Percentiles rank a stretch among this genome's conserved stretches.
phyloP scores from a whole-genome alignment of 2,888 invertebrate genomes.

The Gonocerus acuteangulatus region DNA sequence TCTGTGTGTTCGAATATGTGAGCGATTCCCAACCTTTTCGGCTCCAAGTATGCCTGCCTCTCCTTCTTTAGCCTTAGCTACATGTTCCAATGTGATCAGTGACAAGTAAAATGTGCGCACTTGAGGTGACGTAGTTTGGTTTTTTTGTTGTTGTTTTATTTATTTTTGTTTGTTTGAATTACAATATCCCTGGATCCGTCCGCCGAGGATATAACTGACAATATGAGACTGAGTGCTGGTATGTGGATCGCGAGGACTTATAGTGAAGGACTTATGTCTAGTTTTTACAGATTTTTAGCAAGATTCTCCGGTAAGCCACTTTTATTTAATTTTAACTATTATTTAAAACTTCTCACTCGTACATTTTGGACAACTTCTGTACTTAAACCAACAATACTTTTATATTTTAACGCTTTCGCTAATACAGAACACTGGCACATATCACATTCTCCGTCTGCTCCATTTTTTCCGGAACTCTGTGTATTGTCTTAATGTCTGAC shows the following conservation, averaged over 20 bases:
- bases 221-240: conserved; percentile 17
- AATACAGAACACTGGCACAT: no score
- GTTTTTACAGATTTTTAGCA: conserved; percentile 35
- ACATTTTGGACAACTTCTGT: no score
- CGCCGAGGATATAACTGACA: conserved; percentile 3
- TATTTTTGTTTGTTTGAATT: conserved; percentile 10
- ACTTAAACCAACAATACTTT: no score
- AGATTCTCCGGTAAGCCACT: conserved; percentile 34
- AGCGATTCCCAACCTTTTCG: no score
- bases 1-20: no score
- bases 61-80: no score
- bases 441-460: no score
- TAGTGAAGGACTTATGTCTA: conserved; percentile 35
- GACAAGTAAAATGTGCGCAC: conserved; percentile 21
- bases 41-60: no score
- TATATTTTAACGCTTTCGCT: no score
- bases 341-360: no score
- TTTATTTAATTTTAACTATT: background rate
- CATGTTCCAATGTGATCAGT: background rate
- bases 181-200: conserved; percentile 9
- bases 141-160: background rate
- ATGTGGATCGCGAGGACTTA: conserved; percentile 30
- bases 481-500: no score
- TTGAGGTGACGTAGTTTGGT: conserved; percentile 22
- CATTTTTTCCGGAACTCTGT: no score